Percentiles rank a stretch among this genome's conserved stretches.
These are phyloP conservation scores for Gouania willdenowi DNA, from an alignment of 2,797 vertebrate species.

Conservation along the genomic window DNA sequence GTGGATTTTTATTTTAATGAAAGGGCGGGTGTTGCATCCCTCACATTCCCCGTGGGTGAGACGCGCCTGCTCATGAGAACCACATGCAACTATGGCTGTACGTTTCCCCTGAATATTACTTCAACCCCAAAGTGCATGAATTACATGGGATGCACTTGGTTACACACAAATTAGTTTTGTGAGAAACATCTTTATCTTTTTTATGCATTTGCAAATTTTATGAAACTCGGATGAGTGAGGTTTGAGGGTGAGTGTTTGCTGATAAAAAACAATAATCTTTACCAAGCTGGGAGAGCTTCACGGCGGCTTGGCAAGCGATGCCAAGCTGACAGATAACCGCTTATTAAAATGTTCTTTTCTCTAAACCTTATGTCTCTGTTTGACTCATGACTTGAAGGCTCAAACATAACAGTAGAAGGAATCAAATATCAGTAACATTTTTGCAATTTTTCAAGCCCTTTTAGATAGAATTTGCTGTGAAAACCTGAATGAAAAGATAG, in stretches of 20 bases:
- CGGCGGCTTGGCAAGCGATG: constrained; percentile 29
- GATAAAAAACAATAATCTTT: constrained; percentile 31
- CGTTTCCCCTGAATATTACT: neutral
- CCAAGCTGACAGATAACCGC: constrained; percentile 19
- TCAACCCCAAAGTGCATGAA: neutral
- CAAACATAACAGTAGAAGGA: constrained; percentile 26
- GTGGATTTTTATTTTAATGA: no score
- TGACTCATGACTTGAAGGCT: constrained; percentile 9
- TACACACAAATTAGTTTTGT: neutral
- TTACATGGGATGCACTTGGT: constrained; percentile 1
- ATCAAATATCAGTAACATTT: constrained; percentile 50
- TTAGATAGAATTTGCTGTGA: constrained; percentile 54
- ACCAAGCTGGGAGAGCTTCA: constrained; percentile 27
- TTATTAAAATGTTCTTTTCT: constrained; percentile 39
- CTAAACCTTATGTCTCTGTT: constrained; percentile 25
- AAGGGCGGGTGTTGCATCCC: no score
- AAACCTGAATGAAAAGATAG: constrained; percentile 48
- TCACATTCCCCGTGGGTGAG: no score
- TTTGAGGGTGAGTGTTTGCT: constrained; percentile 37
- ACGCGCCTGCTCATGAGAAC: neutral
- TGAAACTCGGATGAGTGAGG: constrained; percentile 6
- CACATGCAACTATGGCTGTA: constrained; percentile 4
- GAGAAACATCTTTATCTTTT: neutral
- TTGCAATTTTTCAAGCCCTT: constrained; percentile 54
- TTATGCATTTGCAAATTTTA: constrained; percentile 4